Percentiles rank a stretch among this genome's conserved stretches.
Conservation (phyloP, 92 coral and sea anemone species). For the Actinostola sp. region DNA sequence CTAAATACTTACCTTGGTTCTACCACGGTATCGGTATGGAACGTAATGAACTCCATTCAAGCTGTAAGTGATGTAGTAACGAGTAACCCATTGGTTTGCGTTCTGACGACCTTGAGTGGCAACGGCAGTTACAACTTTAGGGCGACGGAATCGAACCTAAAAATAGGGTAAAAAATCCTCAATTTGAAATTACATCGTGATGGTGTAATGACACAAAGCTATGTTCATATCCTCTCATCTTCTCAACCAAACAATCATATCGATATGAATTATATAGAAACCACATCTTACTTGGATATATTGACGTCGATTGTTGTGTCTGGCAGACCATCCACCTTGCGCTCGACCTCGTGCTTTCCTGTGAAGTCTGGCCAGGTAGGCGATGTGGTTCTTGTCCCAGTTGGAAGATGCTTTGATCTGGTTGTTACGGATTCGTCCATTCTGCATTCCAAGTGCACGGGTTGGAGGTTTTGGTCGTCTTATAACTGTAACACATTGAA, state of each 20-base stretch:
- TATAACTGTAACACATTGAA: not conserved
- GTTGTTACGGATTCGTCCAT: constrained; percentile 45
- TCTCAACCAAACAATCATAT: too few species aligned
- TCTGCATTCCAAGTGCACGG: constrained; percentile 59
- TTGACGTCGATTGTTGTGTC: constrained; percentile 68
- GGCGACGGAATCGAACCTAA: constrained; percentile 34
- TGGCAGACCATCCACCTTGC: constrained; percentile 57
- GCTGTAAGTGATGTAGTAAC: constrained; percentile 57
- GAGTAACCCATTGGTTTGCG: constrained; percentile 36
- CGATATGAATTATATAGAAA: too few species aligned
- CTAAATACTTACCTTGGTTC: not conserved
- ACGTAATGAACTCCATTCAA: constrained; percentile 56
- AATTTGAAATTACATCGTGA: too few species aligned
- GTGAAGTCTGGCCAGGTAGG: constrained; percentile 33
- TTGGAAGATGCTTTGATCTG: constrained; percentile 51
- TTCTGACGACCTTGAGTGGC: constrained; percentile 80
- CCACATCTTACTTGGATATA: constrained; percentile 17
- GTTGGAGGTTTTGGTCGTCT: not conserved
- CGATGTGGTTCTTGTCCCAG: constrained; percentile 21
- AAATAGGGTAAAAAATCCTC: too few species aligned
- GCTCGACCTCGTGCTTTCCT: constrained; percentile 32
- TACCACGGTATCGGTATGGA: not conserved
- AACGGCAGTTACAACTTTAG: constrained; percentile 70
- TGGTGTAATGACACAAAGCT: too few species aligned
- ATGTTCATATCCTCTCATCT: too few species aligned